Conservation (phyloP, 2,113 vertebrate genomes). For the Chlorodrepanis virens region DNA sequence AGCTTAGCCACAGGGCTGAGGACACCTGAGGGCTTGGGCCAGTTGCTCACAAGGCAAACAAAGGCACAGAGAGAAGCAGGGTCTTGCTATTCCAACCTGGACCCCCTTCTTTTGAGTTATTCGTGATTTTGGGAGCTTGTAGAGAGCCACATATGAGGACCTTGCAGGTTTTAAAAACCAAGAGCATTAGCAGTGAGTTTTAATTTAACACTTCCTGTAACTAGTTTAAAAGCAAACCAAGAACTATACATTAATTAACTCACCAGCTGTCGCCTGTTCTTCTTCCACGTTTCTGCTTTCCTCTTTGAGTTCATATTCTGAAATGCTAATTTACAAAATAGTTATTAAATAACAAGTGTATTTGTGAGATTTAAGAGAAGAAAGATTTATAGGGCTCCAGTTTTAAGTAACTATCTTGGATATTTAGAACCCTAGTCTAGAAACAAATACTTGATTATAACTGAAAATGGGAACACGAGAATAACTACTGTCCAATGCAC, state of each 20-base stretch:
- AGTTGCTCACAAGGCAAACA: background rate
- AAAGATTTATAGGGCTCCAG: background rate
- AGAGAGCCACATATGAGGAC: background rate
- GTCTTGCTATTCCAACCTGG: background rate
- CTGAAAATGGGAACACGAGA: background rate
- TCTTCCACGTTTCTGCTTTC: constrained; percentile 99
- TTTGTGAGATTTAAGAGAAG: background rate
- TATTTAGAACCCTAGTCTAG: background rate
- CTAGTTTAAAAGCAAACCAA: background rate
- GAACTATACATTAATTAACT: constrained; percentile 2
- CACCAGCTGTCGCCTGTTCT: constrained; percentile 95
- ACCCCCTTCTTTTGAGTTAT: background rate
- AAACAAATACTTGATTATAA: background rate
- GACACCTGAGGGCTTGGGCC: background rate
- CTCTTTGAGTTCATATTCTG: constrained; percentile 99
- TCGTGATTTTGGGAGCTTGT: background rate
- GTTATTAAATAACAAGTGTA: background rate
- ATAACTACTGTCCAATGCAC: background rate
- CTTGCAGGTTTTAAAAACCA: background rate
- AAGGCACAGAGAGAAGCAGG: background rate
- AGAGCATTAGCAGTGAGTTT: background rate
- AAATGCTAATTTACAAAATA: constrained; percentile 81
- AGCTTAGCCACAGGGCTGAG: background rate
- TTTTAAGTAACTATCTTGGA: background rate
- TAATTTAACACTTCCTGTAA: background rate